Percentiles rank a stretch among this genome's conserved stretches.
Conservation (phyloP, 1,140 invertebrate species). For the Dryas iulia region DNA sequence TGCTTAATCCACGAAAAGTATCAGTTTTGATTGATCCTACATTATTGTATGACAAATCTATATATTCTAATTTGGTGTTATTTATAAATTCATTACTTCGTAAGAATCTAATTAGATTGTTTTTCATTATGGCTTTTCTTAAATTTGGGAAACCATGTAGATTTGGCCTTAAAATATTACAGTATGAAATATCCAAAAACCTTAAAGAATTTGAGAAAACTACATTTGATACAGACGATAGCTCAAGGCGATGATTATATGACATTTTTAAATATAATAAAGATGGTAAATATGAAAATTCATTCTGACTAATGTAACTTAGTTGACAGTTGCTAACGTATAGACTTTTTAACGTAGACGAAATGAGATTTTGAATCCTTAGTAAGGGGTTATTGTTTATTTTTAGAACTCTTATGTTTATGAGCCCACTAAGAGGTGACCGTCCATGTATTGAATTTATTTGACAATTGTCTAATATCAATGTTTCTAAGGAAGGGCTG, state of each 20-base stretch:
- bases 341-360: conserved; percentile 76
- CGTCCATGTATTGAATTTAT: conserved; percentile 78
- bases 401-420: conserved; percentile 76
- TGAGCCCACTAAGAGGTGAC: conserved; percentile 77
- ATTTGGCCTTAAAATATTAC: conserved; percentile 83
- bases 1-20: conserved; percentile 80
- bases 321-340: conserved; percentile 81
- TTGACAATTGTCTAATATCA: conserved; percentile 79
- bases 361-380: conserved; percentile 73
- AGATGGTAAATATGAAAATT: conserved; percentile 75
- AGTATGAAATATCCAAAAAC: conserved; percentile 83
- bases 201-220: conserved; percentile 80
- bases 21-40: conserved; percentile 79
- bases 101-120: conserved; percentile 82
- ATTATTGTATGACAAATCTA: conserved; percentile 85
- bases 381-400: conserved; percentile 79
- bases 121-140: conserved; percentile 79
- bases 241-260: conserved; percentile 79
- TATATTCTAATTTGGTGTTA: conserved; percentile 81
- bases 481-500: conserved; percentile 74
- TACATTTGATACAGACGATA: conserved; percentile 53
- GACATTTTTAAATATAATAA: conserved; percentile 79
- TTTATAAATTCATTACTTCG: conserved; percentile 81
- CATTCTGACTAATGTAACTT: conserved; percentile 65
- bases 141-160: conserved; percentile 82